Evolutionary conservation across 2,113 vertebrate species (phyloP).

Genomic region (Leucopternis melanops): DNA sequence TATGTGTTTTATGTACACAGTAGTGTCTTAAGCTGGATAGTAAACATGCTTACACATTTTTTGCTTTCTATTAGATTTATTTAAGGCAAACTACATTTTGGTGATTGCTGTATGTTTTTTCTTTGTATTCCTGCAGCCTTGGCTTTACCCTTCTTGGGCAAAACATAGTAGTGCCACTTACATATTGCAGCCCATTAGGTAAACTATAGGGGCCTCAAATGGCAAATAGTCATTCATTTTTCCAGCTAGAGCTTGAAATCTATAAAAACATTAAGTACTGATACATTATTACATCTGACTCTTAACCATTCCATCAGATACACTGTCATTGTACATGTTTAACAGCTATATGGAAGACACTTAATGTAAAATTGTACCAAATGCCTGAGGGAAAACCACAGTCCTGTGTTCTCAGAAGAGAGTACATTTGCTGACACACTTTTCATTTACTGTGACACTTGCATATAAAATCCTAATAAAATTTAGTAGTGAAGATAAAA

Average conservation of each 20-base stretch:
- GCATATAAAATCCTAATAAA: background rate
- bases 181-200: background rate
- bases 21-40: background rate
- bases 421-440: background rate
- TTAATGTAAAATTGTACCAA: background rate
- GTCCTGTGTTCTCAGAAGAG: background rate
- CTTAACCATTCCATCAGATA: background rate
- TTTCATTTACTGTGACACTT: conserved; percentile 23
- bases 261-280: background rate
- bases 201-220: background rate
- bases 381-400: background rate
- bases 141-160: background rate
- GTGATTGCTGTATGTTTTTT: background rate
- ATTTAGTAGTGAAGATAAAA: background rate
- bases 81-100: background rate
- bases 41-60: background rate
- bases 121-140: background rate
- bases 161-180: background rate
- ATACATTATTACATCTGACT: background rate
- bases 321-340: background rate
- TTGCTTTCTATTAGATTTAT: background rate
- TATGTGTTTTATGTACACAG: background rate
- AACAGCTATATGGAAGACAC: background rate
- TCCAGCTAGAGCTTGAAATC: background rate
- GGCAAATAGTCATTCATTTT: background rate